Percentiles rank a stretch among this genome's conserved stretches.
Conservation (phyloP, 2,113 vertebrate genomes). For the Tiliqua scincoides region DNA sequence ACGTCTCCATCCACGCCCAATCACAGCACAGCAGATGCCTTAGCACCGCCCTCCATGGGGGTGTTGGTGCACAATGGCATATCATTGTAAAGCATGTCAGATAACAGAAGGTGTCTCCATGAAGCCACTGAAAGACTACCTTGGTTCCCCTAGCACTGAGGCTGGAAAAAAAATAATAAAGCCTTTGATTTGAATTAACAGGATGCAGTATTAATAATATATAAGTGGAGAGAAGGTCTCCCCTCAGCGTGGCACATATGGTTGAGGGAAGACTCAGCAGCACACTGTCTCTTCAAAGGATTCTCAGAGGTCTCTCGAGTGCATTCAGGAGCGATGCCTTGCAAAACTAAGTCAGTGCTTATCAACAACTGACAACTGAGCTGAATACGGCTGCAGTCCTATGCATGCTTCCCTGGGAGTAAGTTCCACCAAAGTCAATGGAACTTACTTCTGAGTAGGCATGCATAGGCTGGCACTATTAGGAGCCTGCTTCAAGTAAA, state of each 20-base stretch:
- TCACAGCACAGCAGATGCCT: background rate
- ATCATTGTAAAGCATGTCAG: background rate
- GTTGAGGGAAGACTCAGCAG: conserved; percentile 32
- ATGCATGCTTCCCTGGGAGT: too few relatives aligned
- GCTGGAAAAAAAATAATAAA: conserved; percentile 34
- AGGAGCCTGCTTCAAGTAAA: conserved; percentile 14
- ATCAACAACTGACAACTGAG: conserved; percentile 31
- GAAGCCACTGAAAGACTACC: conserved; percentile 4
- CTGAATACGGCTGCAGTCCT: background rate
- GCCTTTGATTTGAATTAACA: conserved; percentile 55
- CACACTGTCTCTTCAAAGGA: conserved; percentile 50
- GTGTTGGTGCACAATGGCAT: background rate
- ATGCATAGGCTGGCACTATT: too few relatives aligned
- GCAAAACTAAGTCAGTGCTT: conserved; percentile 24
- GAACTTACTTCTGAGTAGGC: too few relatives aligned
- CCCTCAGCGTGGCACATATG: conserved; percentile 22
- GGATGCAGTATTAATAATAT: conserved; percentile 52
- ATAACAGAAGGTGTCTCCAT: background rate
- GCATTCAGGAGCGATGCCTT: conserved; percentile 12
- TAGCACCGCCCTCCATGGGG: background rate
- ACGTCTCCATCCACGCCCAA: background rate
- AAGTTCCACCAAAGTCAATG: too few relatives aligned
- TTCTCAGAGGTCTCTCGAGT: conserved; percentile 40
- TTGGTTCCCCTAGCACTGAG: conserved; percentile 17
- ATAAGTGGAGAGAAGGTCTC: conserved; percentile 45